These are phyloP conservation scores for Plebejus melissa DNA, from an alignment of 2,888 invertebrate genomes.

Conservation along the genomic window DNA sequence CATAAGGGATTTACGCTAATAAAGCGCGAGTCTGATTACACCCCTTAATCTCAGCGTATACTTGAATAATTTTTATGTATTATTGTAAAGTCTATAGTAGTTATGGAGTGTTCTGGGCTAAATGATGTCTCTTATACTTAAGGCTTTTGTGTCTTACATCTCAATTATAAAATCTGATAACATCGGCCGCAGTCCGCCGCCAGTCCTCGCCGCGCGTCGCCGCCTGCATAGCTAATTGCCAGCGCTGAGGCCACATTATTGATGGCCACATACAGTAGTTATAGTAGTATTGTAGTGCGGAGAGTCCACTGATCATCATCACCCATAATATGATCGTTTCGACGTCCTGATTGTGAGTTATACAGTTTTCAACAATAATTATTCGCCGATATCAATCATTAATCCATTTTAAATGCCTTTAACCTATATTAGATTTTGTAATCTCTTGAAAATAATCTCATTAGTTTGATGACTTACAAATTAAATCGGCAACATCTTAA, in stretches of 20 bases:
- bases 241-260: neutral
- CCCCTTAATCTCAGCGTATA: neutral
- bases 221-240: neutral
- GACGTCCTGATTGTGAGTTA: no score
- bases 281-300: neutral
- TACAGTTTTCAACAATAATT: no score
- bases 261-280: neutral
- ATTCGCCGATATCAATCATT: no score
- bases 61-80: neutral
- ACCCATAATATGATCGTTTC: neutral
- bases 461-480: neutral
- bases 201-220: neutral
- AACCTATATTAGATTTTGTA: no score
- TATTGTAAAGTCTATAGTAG: neutral
- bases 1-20: neutral
- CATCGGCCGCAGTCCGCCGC: neutral
- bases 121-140: neutral
- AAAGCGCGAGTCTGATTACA: neutral
- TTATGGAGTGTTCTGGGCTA: neutral
- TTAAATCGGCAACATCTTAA: neutral
- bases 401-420: no score
- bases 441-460: no score
- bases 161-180: neutral
- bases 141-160: neutral
- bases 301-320: neutral